A percentile compares a stretch with the other conserved stretches of the same genome.
These are phyloP conservation scores for Helleia helle DNA, from an alignment of 2,888 invertebrate genomes.

Conservation along the genomic window DNA sequence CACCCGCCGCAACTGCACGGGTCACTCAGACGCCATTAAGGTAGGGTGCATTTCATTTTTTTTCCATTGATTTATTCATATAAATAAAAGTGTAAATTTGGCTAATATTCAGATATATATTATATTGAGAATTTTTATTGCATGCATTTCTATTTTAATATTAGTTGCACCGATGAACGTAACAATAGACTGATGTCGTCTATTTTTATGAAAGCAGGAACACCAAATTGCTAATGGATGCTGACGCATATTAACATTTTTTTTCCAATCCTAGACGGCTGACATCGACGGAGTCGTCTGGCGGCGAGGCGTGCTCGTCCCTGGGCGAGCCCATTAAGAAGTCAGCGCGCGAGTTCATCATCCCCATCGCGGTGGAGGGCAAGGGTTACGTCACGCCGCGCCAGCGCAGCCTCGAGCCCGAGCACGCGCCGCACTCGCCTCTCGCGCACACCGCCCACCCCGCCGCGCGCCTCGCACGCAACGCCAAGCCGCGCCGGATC, in stretches of 20 bases:
- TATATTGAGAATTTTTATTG: too few species aligned
- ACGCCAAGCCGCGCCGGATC: conserved; percentile 74
- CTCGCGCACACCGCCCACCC: conserved; percentile 36
- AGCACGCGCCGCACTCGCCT: conserved; percentile 43
- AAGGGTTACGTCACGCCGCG: conserved; percentile 87
- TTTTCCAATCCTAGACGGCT: conserved; percentile 53
- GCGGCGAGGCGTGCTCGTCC: conserved; percentile 61
- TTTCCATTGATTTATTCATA: too few species aligned
- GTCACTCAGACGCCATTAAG: conserved; percentile 32
- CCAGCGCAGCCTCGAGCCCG: conserved; percentile 83
- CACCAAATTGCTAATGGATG: too few species aligned
- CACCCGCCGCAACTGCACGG: conserved; percentile 21
- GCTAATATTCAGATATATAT: too few species aligned
- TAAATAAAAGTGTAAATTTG: too few species aligned
- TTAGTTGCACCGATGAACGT: too few species aligned
- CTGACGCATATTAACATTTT: too few species aligned
- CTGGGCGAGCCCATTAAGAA: conserved; percentile 83
- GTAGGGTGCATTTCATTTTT: too few species aligned
- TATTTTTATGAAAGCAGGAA: too few species aligned
- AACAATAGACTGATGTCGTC: too few species aligned
- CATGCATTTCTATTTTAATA: too few species aligned
- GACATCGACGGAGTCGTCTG: conserved; percentile 79
- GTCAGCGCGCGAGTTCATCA: conserved; percentile 92
- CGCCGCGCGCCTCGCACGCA: conserved; percentile 33
- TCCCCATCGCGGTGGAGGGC: conserved; percentile 94